Percentiles rank a stretch among this genome's conserved stretches.
These are phyloP conservation scores for Drosophila quinaria DNA, from an alignment of 2,888 invertebrate species.

Conservation along the genomic window DNA sequence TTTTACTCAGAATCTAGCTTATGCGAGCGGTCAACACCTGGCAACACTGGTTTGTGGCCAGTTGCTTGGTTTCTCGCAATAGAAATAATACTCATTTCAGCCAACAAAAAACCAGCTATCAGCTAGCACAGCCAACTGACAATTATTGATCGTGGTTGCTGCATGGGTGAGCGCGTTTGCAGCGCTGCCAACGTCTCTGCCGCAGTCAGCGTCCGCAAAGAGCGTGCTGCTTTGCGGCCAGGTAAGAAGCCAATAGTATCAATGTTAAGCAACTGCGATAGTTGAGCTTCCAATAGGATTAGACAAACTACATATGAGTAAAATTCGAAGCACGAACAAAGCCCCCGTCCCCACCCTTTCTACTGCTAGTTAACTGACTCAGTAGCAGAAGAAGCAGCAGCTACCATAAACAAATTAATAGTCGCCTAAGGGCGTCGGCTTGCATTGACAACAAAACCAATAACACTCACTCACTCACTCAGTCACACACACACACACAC, in stretches of 20 bases:
- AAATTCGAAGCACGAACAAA: constrained; percentile 10
- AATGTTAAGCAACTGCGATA: constrained; percentile 17
- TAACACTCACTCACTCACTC: constrained; percentile 43
- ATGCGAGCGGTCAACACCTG: no score
- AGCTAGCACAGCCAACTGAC: constrained; percentile 30
- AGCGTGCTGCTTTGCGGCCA: constrained; percentile 9
- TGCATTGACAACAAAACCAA: constrained; percentile 67
- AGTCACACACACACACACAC: constrained; percentile 30
- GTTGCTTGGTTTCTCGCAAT: constrained; percentile 15
- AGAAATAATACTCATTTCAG: constrained; percentile 23
- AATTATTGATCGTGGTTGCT: constrained; percentile 50
- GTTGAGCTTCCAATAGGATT: constrained; percentile 49
- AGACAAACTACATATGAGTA: constrained; percentile 12
- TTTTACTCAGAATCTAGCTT: no score
- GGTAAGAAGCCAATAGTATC: constrained; percentile 24
- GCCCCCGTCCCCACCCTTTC: constrained; percentile 27
- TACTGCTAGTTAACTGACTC: constrained; percentile 25
- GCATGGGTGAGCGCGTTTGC: constrained; percentile 21
- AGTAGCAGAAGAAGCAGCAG: constrained; percentile 19
- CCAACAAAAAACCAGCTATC: constrained; percentile 42
- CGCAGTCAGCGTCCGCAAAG: background rate
- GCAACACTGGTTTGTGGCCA: background rate
- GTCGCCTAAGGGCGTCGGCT: constrained; percentile 78
- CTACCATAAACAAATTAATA: constrained; percentile 64
- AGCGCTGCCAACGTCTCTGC: constrained; percentile 14